Evolutionary conservation across 2,888 invertebrate species (phyloP), one percentile per base, ranked within the genome.

Genomic region (Drosophila percnosoma): DNA sequence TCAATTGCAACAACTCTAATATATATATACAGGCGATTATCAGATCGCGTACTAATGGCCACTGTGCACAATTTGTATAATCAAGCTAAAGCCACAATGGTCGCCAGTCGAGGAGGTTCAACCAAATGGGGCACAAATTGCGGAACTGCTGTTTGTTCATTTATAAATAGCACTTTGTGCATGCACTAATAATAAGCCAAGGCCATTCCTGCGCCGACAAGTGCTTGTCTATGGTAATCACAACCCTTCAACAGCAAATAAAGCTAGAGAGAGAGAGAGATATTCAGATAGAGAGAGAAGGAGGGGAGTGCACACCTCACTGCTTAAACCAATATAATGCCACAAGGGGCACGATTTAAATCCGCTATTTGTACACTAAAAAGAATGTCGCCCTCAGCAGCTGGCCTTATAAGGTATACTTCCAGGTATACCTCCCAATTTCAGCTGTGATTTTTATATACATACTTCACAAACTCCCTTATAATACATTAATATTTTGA

Each of bases 111-210:
- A n/a, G 27, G 42, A 45, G 8, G 8, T 1, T 0, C 38, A 54
- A 24, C 31, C 15, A 40, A 10, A 13, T 4, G 31, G n/a, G n/a
- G 13, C 33, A 33, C 27, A 13, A 33, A 53, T 33, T 36, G 69
- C 45, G 48, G 42, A 58, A 40, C 18, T 29, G 29, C 11, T 29
- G 18, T 18, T 45, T 48, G 38, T n/a, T 36, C 34, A 38, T n/a
- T 53, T 62, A 80, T 31, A 66, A 70, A 77, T 80, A 77, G 70
- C n/a, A 40, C 27, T 65, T 68, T 65, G 57, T 76, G 29, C 49
- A 70, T 60, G 59, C 61, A 80, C 45, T 59, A 61, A 45, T 45
- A 24, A 15, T 8, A 45, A 36, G 15, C 49, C 36, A 36, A 27
- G 21, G 42, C 11, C 40, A 42, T 4, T 11, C n/a, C 42, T 6